Evolutionary conservation across 1,140 invertebrate species (phyloP), one percentile per base, ranked within the genome.

Genomic region (Neocloeon triangulifer): DNA sequence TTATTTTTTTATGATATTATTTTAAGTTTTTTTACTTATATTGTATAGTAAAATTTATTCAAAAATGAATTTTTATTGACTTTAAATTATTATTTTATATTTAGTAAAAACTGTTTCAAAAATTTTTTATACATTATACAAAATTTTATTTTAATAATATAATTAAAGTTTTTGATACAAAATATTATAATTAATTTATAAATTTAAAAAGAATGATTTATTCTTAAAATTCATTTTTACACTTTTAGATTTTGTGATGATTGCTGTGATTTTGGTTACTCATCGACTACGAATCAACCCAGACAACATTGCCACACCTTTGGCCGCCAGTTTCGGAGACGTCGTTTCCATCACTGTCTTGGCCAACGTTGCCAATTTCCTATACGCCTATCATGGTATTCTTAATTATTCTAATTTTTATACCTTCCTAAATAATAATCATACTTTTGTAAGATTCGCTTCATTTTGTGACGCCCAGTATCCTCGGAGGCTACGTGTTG

Each of bases 231-330:
- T 26, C 12, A 3, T 2, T 30, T 10, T 43, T 30, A 34, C 22
- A 39, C 35, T 59, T 61, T 6, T 55, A 86, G 84, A 86, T 55
- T 70, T 80, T 42, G 66, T 92, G 6, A 75, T 92, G 66, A 76
- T 91, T 17, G 62, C 64, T 41, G 78, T 89, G 19, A 80, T 86
- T 37, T 60, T 82, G 41, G 45, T 74, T 19, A 75, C 81, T 3
- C 61, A 75, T 43, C 71, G 66, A 46, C 73, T 70, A 42, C 72
- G 73, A 39, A 69, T 94, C 42, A 95, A 95, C 56, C 91, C 91
- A 0, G 92, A 97, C 51, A 96, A 97, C 58, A 61, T 97, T 27
- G 88, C 91, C 9, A 95, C 91, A 6, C 92, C 91, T 0, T 66
- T 96, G 18, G 91, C 91, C 7, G 89, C 89, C 3, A 92, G 85